Conservation (phyloP, 2,888 invertebrate genomes). For the Meliscaeva auricollis region DNA sequence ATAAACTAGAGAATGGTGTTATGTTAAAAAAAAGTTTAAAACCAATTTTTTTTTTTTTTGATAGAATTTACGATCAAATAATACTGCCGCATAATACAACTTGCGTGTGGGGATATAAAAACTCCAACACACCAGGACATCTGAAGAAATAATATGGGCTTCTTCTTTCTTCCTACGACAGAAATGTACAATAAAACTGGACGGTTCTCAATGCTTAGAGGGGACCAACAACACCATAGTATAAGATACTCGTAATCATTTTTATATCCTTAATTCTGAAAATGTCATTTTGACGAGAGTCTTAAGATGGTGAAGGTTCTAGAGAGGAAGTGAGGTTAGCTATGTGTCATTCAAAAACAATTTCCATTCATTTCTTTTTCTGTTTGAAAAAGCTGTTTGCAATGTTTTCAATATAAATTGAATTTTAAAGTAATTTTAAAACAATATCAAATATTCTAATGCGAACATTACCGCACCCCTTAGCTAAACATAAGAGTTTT, state of each 20-base stretch:
- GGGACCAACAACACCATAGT: not conserved
- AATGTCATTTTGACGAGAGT: not conserved
- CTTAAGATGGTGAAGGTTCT: not conserved
- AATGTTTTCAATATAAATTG: not conserved
- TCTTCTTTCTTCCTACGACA: not conserved
- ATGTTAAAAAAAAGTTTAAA: not conserved
- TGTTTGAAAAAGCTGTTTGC: not conserved
- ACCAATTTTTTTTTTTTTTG: conserved; percentile 8
- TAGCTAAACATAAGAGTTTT: not conserved
- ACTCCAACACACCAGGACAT: not conserved
- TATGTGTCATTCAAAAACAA: not conserved
- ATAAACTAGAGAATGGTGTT: not conserved
- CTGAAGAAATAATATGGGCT: not conserved
- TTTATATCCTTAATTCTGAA: not conserved
- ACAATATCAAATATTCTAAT: not conserved
- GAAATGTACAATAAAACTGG: not conserved
- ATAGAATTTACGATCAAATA: not conserved
- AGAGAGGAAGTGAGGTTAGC: not conserved
- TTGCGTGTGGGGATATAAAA: conserved; percentile 1
- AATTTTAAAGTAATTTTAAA: conserved; percentile 1
- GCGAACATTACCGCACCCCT: not conserved
- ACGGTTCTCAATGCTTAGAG: no score
- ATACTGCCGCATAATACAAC: not conserved
- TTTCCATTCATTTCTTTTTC: not conserved
- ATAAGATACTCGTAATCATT: not conserved